Percentiles rank a stretch among this genome's conserved stretches.
phyloP scores from a whole-genome alignment of 1,140 invertebrate genomes.

The Phymastichus coffea region DNA sequence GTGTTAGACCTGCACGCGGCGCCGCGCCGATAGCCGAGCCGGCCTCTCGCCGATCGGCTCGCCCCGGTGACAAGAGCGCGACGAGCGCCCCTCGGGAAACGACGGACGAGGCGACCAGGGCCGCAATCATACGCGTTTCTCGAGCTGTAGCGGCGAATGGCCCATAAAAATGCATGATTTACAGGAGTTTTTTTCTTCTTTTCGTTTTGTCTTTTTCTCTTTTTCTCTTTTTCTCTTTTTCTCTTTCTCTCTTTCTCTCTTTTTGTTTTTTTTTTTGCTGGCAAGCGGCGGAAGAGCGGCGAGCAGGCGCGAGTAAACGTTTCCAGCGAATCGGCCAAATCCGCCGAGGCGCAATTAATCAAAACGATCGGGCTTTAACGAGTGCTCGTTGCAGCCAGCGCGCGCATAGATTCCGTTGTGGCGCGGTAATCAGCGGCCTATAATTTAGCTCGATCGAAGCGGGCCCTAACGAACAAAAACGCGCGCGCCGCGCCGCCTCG shows the following conservation, averaged over 20 bases:
- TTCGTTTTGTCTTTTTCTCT: not conserved
- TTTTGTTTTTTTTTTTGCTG: too few relatives aligned
- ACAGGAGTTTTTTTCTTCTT: constrained; percentile 17
- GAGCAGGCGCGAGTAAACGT: constrained; percentile 8
- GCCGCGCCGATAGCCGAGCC: too few relatives aligned
- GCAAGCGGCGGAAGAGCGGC: not conserved
- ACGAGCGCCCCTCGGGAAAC: too few relatives aligned
- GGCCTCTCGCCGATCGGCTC: too few relatives aligned
- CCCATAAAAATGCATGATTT: constrained; percentile 20
- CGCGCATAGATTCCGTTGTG: constrained; percentile 30
- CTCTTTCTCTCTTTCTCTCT: not conserved
- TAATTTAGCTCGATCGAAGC: constrained; percentile 57
- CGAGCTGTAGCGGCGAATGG: too few relatives aligned
- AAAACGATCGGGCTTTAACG: constrained; percentile 43
- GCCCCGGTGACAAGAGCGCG: too few relatives aligned
- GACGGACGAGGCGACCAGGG: too few relatives aligned
- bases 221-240: not conserved
- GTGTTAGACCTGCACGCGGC: constrained; percentile 55
- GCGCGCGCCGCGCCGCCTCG: constrained; percentile 54
- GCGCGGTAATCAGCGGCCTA: constrained; percentile 55
- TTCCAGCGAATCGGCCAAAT: constrained; percentile 19
- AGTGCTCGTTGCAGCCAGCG: constrained; percentile 31
- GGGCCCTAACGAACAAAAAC: constrained; percentile 57
- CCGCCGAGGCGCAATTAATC: constrained; percentile 23
- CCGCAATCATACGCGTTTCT: too few relatives aligned